Evolutionary conservation across 2,113 vertebrate species (phyloP).

Genomic region (Thomomys bottae): DNA sequence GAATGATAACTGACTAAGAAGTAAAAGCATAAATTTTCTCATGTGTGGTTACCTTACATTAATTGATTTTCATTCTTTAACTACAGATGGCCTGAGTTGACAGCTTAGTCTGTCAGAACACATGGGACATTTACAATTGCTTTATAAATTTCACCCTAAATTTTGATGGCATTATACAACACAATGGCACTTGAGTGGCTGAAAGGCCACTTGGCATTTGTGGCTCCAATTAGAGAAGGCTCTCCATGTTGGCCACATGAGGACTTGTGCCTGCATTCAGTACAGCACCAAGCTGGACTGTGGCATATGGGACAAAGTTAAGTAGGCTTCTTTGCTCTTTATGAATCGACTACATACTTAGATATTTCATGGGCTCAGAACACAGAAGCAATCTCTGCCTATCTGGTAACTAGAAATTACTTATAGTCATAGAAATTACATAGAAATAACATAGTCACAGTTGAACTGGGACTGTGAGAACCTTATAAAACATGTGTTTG

Average conservation of each 20-base stretch:
- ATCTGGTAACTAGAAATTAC: background rate
- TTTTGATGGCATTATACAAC: background rate
- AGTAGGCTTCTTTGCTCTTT: background rate
- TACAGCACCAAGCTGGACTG: background rate
- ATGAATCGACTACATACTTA: background rate
- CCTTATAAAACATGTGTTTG: fast-evolving
- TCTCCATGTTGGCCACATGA: background rate
- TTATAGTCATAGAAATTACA: too few species aligned
- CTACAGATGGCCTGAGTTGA: background rate
- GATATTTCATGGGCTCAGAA: background rate
- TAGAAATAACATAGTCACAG: too few species aligned
- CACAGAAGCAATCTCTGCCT: background rate
- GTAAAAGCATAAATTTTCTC: background rate
- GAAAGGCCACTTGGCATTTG: background rate
- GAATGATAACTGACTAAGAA: background rate
- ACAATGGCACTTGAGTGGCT: background rate
- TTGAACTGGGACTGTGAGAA: background rate
- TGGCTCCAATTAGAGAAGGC: background rate
- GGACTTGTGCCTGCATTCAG: background rate
- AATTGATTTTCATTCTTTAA: background rate
- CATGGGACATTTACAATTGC: background rate
- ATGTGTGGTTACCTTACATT: background rate
- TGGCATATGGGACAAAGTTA: background rate
- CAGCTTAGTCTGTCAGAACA: background rate
- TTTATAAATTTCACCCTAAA: background rate